These are phyloP conservation scores for Bimastos eiseni DNA, from an alignment of 2,888 invertebrate genomes.

Conservation along the genomic window DNA sequence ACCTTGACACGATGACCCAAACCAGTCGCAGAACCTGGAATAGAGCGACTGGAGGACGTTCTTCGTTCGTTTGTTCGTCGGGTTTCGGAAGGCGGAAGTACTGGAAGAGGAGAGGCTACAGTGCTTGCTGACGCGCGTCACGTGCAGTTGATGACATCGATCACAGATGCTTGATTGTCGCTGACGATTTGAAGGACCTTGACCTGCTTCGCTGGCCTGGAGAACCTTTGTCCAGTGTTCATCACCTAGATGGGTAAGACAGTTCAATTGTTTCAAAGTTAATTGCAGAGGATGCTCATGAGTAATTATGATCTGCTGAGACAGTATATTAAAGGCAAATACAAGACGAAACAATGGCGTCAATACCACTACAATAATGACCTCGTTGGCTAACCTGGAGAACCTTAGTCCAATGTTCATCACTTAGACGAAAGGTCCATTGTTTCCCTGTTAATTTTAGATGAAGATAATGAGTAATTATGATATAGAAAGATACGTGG, in stretches of 20 bases:
- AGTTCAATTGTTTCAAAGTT: neutral
- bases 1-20: constrained; percentile 31
- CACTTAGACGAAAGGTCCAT: no score
- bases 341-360: no score
- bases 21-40: constrained; percentile 43
- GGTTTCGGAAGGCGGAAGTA: neutral
- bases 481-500: no score
- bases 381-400: no score
- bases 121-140: constrained; percentile 1
- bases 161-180: neutral
- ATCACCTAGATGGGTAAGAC: constrained; percentile 45
- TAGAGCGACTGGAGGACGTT: constrained; percentile 42
- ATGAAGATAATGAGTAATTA: no score
- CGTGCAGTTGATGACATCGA: neutral
- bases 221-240: constrained; percentile 54
- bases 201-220: constrained; percentile 50
- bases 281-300: no score
- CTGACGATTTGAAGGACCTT: neutral
- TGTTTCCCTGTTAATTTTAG: no score
- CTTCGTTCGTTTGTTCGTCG: constrained; percentile 32
- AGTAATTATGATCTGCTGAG: no score
- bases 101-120: neutral
- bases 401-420: no score
- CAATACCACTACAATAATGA: no score
- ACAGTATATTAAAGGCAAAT: no score